phyloP scores from a whole-genome alignment of 2,797 vertebrate genomes.

The Distichodus sexfasciatus region DNA sequence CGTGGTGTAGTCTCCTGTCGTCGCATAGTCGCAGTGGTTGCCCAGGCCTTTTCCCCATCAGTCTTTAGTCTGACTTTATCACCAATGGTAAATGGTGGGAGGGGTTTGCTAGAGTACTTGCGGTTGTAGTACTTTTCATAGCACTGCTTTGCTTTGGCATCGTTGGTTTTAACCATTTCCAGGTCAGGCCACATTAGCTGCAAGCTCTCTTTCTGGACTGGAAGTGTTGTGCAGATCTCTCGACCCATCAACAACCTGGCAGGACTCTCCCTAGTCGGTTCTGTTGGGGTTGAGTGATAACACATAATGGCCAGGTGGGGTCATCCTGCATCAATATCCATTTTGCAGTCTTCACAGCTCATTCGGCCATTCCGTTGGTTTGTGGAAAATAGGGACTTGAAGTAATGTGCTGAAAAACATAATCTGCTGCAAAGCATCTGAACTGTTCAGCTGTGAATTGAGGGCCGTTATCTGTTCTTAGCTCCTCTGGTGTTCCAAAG shows the following conservation, averaged over 20 bases:
- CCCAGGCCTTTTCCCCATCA: neutral
- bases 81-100: neutral
- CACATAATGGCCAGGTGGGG: slow-evolving; percentile 13
- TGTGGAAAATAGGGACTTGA: slow-evolving; percentile 28
- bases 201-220: neutral
- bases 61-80: neutral
- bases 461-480: too few relatives aligned
- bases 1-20: neutral
- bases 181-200: neutral
- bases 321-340: slow-evolving; percentile 12
- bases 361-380: slow-evolving; percentile 22
- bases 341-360: slow-evolving; percentile 21
- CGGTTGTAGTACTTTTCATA: slow-evolving; percentile 4
- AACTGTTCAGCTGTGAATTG: too few relatives aligned
- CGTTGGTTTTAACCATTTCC: neutral
- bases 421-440: neutral
- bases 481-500: slow-evolving; percentile 10
- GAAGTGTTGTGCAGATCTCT: neutral
- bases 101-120: slow-evolving; percentile 2
- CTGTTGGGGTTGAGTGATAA: slow-evolving; percentile 26
- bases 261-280: slow-evolving; percentile 12
- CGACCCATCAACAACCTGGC: slow-evolving; percentile 6
- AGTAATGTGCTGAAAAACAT: slow-evolving; percentile 14
- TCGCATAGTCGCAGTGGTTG: neutral
- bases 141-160: neutral